These are phyloP conservation scores for Hyles vespertilio DNA, from an alignment of 1,140 invertebrate genomes.

Conservation along the genomic window DNA sequence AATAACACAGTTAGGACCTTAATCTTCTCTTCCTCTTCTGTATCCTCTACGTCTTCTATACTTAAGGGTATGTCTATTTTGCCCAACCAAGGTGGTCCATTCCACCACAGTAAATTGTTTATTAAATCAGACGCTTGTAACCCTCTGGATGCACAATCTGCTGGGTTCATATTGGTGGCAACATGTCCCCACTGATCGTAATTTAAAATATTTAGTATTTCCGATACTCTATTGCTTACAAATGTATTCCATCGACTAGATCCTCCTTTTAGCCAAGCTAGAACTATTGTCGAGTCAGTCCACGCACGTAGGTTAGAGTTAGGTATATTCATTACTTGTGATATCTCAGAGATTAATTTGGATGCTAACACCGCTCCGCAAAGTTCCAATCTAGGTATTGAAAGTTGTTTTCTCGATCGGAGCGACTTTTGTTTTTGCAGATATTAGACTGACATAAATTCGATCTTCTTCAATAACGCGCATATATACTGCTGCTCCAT, in stretches of 20 bases:
- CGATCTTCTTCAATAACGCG: no score
- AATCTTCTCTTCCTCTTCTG: neutral
- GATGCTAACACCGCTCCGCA: no score
- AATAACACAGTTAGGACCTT: constrained; percentile 3
- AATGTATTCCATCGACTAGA: constrained; percentile 46
- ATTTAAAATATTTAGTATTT: constrained; percentile 38
- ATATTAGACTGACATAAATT: no score
- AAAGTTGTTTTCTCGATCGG: no score
- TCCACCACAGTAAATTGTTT: neutral
- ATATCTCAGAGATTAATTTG: no score
- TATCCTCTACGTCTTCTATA: neutral
- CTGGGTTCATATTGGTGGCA: neutral
- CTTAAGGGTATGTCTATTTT: neutral
- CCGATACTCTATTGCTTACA: constrained; percentile 52
- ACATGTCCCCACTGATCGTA: constrained; percentile 45
- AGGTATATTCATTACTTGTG: no score
- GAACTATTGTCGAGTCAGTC: constrained; percentile 13
- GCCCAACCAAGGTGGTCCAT: constrained; percentile 1
- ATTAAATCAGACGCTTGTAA: neutral
- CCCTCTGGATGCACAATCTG: constrained; percentile 4
- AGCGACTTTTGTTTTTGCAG: no score
- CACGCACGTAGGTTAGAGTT: constrained; percentile 46
- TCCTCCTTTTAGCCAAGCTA: constrained; percentile 46
- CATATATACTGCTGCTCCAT: no score
- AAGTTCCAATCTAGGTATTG: no score